Conservation (phyloP, 2,113 vertebrate genomes). For the Hassar affinis region DNA sequence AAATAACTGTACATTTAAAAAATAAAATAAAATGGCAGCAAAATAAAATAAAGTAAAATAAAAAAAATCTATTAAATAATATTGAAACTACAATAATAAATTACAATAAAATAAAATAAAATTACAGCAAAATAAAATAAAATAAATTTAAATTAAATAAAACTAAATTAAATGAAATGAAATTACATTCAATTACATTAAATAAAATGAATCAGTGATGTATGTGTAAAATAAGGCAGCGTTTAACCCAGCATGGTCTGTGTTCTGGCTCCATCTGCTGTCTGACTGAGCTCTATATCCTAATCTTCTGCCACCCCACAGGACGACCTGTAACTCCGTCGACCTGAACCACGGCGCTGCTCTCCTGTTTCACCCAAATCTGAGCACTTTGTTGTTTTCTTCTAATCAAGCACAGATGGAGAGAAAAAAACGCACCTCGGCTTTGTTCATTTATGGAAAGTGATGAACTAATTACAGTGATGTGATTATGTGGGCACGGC, state of each 20-base stretch:
- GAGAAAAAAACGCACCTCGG: neutral
- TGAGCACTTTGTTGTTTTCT: neutral
- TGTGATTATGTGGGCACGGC: constrained; percentile 9
- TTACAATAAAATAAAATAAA: too few species aligned
- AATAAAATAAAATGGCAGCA: too few species aligned
- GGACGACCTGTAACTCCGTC: neutral
- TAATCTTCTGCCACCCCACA: neutral
- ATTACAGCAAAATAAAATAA: too few species aligned
- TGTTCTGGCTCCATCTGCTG: constrained; percentile 27
- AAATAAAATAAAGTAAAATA: too few species aligned
- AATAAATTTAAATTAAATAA: too few species aligned
- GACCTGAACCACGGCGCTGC: neutral
- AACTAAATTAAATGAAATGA: too few species aligned
- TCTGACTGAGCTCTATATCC: neutral
- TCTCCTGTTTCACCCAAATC: neutral
- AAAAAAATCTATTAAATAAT: too few species aligned
- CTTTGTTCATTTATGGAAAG: neutral
- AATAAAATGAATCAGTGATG: neutral
- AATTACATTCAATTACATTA: neutral
- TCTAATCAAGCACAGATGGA: neutral
- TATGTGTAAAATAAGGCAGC: neutral
- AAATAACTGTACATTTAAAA: too few species aligned
- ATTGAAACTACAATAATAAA: too few species aligned
- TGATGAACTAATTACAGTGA: constrained; percentile 1
- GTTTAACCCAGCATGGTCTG: neutral